phyloP scores from a whole-genome alignment of 2,888 invertebrate species.

The Mongoloraphidia duomilia region DNA sequence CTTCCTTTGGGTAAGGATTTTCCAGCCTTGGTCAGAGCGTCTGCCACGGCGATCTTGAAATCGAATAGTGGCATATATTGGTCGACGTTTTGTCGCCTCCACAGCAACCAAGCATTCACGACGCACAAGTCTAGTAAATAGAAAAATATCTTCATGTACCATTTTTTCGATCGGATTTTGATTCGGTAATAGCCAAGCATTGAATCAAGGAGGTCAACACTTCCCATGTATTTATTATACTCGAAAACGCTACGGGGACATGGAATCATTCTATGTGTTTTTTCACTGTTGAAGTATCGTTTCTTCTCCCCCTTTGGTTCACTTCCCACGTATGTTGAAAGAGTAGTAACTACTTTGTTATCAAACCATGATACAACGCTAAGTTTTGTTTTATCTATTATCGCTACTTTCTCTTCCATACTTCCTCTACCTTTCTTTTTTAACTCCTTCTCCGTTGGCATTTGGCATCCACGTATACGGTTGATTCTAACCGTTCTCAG shows the following conservation, averaged over 20 bases:
- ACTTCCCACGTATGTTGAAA: conserved; percentile 21
- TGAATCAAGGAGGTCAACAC: conserved; percentile 14
- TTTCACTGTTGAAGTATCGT: conserved; percentile 12
- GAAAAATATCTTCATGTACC: conserved; percentile 8
- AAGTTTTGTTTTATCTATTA: conserved; percentile 13
- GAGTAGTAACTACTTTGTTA: conserved; percentile 22
- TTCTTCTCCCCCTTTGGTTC: conserved; percentile 7
- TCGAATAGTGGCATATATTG: not conserved
- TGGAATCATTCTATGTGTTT: conserved; percentile 7
- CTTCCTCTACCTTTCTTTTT: conserved; percentile 8
- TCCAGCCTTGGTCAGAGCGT: not conserved
- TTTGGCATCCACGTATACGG: conserved; percentile 10
- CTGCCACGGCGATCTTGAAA: conserved; percentile 1
- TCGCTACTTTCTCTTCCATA: conserved; percentile 15
- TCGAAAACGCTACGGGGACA: conserved; percentile 10
- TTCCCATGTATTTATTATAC: conserved; percentile 16
- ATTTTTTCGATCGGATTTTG: conserved; percentile 10
- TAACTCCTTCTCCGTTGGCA: conserved; percentile 12
- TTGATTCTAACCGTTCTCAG: conserved; percentile 14
- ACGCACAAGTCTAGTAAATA: conserved; percentile 11
- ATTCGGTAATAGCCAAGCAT: conserved; percentile 12
- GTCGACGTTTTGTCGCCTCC: too few relatives aligned
- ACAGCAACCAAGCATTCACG: conserved; percentile 8
- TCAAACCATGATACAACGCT: conserved; percentile 21
- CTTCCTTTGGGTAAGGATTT: too few relatives aligned